Percentiles rank a stretch among this genome's conserved stretches.
phyloP scores from a whole-genome alignment of 35 echinoderm and acorn worm species.

The Diadema setosum region DNA sequence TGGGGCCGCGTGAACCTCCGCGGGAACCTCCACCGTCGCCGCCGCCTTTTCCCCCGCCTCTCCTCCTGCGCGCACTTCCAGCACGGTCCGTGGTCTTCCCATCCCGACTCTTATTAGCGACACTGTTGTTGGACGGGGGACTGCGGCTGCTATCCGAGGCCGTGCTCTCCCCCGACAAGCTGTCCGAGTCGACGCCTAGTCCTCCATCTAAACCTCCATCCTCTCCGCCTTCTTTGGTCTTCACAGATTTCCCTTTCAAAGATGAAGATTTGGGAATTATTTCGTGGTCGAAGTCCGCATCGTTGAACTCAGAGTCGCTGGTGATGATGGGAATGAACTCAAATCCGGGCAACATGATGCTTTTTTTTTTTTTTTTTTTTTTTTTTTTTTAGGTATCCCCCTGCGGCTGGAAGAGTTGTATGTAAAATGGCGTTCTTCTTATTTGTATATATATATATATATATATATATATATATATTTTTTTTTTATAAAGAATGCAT shows the following conservation, averaged over 20 bases:
- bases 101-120: neutral
- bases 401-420: neutral
- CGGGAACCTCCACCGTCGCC: neutral
- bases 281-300: neutral
- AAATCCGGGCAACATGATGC: neutral
- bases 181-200: neutral
- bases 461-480: neutral
- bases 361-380: neutral
- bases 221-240: neutral
- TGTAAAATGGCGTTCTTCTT: neutral
- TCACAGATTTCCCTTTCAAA: neutral
- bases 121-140: neutral
- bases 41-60: neutral
- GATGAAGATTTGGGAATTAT: neutral
- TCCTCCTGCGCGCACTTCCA: neutral
- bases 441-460: neutral
- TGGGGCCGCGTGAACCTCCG: slow-evolving; percentile 51
- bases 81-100: neutral
- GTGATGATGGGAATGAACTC: neutral
- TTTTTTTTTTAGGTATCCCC: neutral
- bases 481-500: neutral
- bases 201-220: neutral
- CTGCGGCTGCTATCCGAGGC: neutral
- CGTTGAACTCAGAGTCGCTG: neutral
- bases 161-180: neutral